Conservation (phyloP, 2,113 vertebrate species). For the Pavo muticus region DNA sequence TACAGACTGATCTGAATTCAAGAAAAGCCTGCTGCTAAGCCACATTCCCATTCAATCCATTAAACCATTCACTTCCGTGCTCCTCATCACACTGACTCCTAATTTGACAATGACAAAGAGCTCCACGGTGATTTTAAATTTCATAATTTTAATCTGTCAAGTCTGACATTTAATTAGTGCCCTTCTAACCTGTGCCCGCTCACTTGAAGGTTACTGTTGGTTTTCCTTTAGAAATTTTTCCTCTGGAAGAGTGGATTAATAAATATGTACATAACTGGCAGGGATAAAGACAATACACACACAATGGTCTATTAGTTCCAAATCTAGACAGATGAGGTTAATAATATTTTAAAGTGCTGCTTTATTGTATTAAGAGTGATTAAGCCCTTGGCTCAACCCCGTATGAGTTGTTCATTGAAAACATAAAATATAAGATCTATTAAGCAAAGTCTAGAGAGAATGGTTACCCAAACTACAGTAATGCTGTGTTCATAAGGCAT, state of each 20-base stretch:
- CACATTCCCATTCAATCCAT: slow-evolving; percentile 96
- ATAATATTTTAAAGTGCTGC: slow-evolving; percentile 95
- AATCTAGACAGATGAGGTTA: slow-evolving; percentile 99
- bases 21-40: slow-evolving; percentile 87
- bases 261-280: slow-evolving; percentile 96
- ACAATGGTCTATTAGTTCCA: slow-evolving; percentile 89
- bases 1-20: slow-evolving; percentile 88
- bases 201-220: slow-evolving; percentile 88
- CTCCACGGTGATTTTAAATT: slow-evolving; percentile 98
- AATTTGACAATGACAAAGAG: slow-evolving; percentile 99
- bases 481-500: slow-evolving; percentile 16
- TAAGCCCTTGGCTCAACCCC: slow-evolving; percentile 87
- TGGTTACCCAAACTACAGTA: slow-evolving; percentile 42
- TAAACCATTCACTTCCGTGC: slow-evolving; percentile 86
- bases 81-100: slow-evolving; percentile 89
- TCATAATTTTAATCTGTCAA: slow-evolving; percentile 99
- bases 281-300: slow-evolving; percentile 92
- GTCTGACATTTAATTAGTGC: slow-evolving; percentile 99
- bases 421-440: slow-evolving; percentile 69
- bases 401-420: slow-evolving; percentile 86
- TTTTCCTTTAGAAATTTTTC: slow-evolving; percentile 83
- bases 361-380: slow-evolving; percentile 93
- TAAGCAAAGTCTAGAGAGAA: slow-evolving; percentile 37
- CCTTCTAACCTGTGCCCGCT: slow-evolving; percentile 93
- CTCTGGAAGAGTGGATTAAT: slow-evolving; percentile 91